These are phyloP conservation scores for Drosophila formosana DNA, from an alignment of 2,888 invertebrate species.

Conservation along the genomic window DNA sequence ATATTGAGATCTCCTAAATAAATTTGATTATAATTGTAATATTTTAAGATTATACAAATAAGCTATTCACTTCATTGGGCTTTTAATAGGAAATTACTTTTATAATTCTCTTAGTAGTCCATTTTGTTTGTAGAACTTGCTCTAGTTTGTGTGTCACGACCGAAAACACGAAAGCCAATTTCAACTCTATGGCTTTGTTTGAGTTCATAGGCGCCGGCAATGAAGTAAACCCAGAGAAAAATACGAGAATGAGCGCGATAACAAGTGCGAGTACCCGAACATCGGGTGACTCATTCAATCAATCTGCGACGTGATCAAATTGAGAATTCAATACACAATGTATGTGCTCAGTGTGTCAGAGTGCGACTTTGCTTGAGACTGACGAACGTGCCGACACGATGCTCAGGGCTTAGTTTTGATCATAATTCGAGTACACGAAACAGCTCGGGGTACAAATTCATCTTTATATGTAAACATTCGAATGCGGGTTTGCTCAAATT, in stretches of 20 bases:
- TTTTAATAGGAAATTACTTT: background rate
- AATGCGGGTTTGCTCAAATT: background rate
- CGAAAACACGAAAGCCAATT: background rate
- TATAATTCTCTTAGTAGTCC: background rate
- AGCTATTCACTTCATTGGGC: background rate
- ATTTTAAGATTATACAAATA: background rate
- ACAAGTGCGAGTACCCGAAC: constrained; percentile 14
- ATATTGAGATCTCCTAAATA: no score
- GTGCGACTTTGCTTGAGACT: constrained; percentile 7
- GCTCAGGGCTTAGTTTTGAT: constrained; percentile 14
- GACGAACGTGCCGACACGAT: constrained; percentile 43
- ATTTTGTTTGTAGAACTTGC: background rate
- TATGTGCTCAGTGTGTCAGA: constrained; percentile 21
- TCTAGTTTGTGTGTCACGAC: background rate
- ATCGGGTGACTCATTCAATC: constrained; percentile 30
- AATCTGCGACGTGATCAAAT: constrained; percentile 38
- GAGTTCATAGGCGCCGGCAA: constrained; percentile 19
- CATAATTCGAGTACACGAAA: constrained; percentile 23
- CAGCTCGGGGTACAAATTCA: constrained; percentile 4
- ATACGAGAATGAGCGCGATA: constrained; percentile 2
- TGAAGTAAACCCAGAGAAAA: constrained; percentile 1
- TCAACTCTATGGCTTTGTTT: constrained; percentile 3
- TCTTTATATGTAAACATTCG: background rate
- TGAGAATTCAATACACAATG: constrained; percentile 33
- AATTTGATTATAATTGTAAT: background rate